These are phyloP conservation scores for Dynastes tityus DNA, from an alignment of 2,888 invertebrate species.

Conservation along the genomic window DNA sequence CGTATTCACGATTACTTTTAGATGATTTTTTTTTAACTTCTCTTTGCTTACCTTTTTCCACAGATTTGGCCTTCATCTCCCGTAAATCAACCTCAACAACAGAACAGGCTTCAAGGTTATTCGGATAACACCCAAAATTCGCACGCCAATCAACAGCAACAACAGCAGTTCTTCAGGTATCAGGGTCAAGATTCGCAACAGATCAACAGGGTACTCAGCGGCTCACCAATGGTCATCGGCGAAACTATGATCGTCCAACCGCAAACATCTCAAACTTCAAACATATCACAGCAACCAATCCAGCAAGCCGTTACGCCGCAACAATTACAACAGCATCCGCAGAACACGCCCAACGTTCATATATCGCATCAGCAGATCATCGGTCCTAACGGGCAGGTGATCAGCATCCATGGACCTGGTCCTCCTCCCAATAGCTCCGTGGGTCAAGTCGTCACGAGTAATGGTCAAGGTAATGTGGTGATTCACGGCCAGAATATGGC, in stretches of 20 bases:
- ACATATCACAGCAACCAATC: conserved; percentile 57
- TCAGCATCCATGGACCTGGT: conserved; percentile 73
- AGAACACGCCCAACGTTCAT: conserved; percentile 57
- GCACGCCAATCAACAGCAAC: conserved; percentile 62
- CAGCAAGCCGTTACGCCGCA: conserved; percentile 53
- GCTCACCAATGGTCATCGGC: conserved; percentile 62
- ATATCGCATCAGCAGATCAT: conserved; percentile 69
- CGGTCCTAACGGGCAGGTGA: conserved; percentile 76
- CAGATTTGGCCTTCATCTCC: conserved; percentile 63
- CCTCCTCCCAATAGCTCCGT: conserved; percentile 49
- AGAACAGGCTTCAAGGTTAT: conserved; percentile 58
- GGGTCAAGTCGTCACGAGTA: conserved; percentile 53
- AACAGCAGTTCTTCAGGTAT: conserved; percentile 63
- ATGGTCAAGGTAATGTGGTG: conserved; percentile 49
- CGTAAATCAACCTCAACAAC: conserved; percentile 58
- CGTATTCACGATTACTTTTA: too few relatives aligned
- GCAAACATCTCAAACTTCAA: conserved; percentile 62
- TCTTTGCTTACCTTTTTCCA: conserved; percentile 47
- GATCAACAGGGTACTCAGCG: conserved; percentile 61
- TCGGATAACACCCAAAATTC: conserved; percentile 64
- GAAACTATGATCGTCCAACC: conserved; percentile 66
- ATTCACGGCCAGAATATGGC: conserved; percentile 52
- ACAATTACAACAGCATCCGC: conserved; percentile 58
- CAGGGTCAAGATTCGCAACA: conserved; percentile 62
- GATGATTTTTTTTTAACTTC: neutral